Evolutionary conservation across 1,140 invertebrate species (phyloP).

Genomic region (Aphelinus certus): DNA sequence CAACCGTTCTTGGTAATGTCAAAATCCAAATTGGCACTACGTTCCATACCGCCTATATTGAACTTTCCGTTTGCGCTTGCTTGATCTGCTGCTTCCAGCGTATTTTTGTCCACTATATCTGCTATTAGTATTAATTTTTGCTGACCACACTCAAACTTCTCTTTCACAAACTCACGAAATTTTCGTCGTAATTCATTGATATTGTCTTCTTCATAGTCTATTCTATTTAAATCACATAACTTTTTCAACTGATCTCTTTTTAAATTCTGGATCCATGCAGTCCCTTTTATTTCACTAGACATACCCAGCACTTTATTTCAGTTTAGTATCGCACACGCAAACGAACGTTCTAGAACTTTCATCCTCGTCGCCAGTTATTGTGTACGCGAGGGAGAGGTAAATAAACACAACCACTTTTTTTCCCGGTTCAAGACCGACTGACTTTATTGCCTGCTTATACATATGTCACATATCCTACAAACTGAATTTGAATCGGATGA

Average conservation of each 20-base stretch:
- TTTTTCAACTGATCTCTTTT: neutral
- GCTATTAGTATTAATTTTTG: too few species aligned
- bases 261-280: conserved; percentile 3
- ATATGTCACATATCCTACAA: too few species aligned
- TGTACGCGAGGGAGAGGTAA: conserved; percentile 1
- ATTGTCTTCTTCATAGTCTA: neutral
- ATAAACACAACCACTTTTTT: neutral
- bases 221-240: neutral
- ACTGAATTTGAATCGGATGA: too few species aligned
- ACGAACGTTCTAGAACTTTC: neutral
- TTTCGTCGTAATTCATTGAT: too few species aligned
- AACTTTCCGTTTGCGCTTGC: too few species aligned
- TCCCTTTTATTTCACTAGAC: conserved; percentile 1
- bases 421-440: neutral
- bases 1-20: conserved; percentile 8
- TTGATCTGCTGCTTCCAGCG: too few species aligned
- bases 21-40: conserved; percentile 6
- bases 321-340: neutral
- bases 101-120: too few species aligned
- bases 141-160: too few species aligned
- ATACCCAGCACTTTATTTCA: conserved; percentile 1
- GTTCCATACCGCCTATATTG: neutral
- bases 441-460: neutral
- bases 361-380: conserved; percentile 7
- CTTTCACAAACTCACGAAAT: too few species aligned